Conservation (phyloP, 2,113 vertebrate genomes). For the Zosterops borbonicus region DNA sequence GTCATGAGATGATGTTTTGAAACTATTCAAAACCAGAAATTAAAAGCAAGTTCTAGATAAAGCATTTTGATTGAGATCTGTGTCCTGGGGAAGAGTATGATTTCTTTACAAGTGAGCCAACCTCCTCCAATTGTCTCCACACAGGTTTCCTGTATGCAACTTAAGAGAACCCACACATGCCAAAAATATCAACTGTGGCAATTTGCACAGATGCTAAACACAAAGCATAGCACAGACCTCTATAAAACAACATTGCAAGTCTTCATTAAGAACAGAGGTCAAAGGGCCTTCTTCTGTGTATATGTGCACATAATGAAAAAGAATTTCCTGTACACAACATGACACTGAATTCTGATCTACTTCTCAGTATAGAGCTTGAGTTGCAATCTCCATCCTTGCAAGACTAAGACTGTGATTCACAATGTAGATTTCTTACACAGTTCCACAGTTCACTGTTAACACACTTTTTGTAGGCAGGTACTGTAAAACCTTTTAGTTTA, state of each 20-base stretch:
- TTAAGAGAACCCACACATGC: neutral
- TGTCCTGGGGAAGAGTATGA: neutral
- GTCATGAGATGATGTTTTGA: neutral
- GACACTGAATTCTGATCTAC: neutral
- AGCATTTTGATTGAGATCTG: neutral
- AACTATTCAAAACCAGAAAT: neutral
- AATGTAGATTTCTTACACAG: neutral
- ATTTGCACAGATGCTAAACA: neutral
- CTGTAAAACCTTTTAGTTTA: neutral
- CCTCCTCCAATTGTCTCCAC: constrained; percentile 6
- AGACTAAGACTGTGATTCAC: neutral
- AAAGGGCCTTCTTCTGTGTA: neutral
- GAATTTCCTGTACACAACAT: neutral
- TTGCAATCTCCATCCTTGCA: neutral
- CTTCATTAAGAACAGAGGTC: neutral
- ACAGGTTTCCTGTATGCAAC: neutral
- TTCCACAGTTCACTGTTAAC: neutral
- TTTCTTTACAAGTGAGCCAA: neutral
- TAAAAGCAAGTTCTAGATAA: neutral
- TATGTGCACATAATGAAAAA: fast-evolving
- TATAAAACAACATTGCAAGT: neutral
- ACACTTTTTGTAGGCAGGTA: neutral
- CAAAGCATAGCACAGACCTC: neutral
- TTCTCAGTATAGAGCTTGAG: neutral
- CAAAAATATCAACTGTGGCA: neutral